Percentiles rank a stretch among this genome's conserved stretches.
phyloP scores from a whole-genome alignment of 2,888 invertebrate species.

The Dyspetes luteomarginatus region DNA sequence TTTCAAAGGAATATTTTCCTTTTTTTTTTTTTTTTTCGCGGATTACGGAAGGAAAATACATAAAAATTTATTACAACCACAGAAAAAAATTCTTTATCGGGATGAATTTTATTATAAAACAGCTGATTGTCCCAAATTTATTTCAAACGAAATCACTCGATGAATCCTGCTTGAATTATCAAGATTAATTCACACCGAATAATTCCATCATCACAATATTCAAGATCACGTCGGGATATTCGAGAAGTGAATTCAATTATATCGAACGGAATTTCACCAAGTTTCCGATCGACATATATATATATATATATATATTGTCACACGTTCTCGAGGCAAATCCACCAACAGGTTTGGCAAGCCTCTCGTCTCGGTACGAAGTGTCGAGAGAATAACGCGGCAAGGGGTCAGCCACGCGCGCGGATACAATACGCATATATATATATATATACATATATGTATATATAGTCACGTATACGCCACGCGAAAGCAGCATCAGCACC shows the following conservation, averaged over 20 bases:
- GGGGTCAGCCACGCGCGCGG: not conserved
- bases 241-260: not conserved
- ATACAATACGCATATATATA: too few species aligned
- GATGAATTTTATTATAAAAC: not conserved
- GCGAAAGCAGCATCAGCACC: conserved; percentile 54
- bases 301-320: too few species aligned
- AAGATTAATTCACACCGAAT: not conserved
- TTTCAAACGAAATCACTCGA: too few species aligned
- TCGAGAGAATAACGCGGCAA: conserved; percentile 2
- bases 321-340: not conserved
- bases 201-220: not conserved
- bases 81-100: not conserved
- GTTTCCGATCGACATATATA: not conserved
- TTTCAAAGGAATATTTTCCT: not conserved
- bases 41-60: not conserved
- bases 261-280: not conserved
- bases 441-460: not conserved
- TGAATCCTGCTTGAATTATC: not conserved
- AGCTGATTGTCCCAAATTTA: too few species aligned
- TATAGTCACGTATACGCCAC: not conserved
- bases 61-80: not conserved
- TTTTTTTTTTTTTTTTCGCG: not conserved
- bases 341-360: conserved; percentile 1
- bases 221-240: not conserved
- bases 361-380: not conserved